Conservation (phyloP, 1,140 invertebrate species). For the Adoxophyes honmai region DNA sequence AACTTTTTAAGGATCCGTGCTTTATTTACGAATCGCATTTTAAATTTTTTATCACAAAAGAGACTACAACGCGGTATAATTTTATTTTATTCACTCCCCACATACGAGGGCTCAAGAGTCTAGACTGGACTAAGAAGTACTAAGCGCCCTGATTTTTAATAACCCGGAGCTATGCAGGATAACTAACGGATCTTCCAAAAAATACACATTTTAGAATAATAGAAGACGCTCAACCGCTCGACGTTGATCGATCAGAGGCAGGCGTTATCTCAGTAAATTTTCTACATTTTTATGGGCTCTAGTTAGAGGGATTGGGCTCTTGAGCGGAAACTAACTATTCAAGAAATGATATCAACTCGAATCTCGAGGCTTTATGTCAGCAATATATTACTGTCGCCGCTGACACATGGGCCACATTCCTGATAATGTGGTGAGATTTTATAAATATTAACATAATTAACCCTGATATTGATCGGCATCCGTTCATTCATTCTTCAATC, state of each 20-base stretch:
- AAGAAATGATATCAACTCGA: conserved; percentile 61
- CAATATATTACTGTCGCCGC: conserved; percentile 63
- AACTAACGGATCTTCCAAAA: conserved; percentile 5
- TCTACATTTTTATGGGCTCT: conserved; percentile 56
- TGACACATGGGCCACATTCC: conserved; percentile 43
- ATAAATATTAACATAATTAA: conserved; percentile 68
- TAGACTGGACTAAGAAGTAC: too few relatives aligned
- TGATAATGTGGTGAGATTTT: conserved; percentile 56
- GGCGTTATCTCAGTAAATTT: conserved; percentile 54
- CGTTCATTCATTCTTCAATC: conserved; percentile 49
- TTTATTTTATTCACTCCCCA: too few relatives aligned
- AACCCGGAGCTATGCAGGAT: not conserved
- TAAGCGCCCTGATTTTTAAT: too few relatives aligned
- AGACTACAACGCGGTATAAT: too few relatives aligned
- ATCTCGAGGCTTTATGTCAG: conserved; percentile 69
- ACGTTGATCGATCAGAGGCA: conserved; percentile 54
- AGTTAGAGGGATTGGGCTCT: conserved; percentile 35
- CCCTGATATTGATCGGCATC: conserved; percentile 61
- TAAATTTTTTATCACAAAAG: too few relatives aligned
- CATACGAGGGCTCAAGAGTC: too few relatives aligned
- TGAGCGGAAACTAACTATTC: conserved; percentile 58
- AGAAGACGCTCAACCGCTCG: conserved; percentile 24
- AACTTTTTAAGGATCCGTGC: too few relatives aligned
- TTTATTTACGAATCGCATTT: too few relatives aligned
- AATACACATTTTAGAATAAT: conserved; percentile 19